These are phyloP conservation scores for Lateolabrax maculatus DNA, from an alignment of 2,797 vertebrate genomes.

Conservation along the genomic window DNA sequence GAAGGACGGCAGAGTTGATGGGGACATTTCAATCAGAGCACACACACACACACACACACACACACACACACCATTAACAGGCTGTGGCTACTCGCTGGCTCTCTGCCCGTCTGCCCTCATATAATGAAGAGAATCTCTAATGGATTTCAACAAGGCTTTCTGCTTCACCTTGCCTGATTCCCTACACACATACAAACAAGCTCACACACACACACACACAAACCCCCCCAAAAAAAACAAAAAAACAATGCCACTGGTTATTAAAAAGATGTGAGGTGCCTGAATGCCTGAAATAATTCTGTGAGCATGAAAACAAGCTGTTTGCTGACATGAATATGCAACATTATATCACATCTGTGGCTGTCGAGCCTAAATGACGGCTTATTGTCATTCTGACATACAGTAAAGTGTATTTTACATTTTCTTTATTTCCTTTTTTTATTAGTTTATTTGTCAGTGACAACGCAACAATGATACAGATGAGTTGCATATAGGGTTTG, in stretches of 20 bases:
- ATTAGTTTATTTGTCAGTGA: too few relatives aligned
- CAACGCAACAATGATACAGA: too few relatives aligned
- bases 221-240: background rate
- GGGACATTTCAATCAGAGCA: constrained; percentile 41
- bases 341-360: background rate
- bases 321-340: background rate
- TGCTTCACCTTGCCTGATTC: constrained; percentile 37
- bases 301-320: background rate
- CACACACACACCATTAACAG: constrained; percentile 7
- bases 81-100: constrained; percentile 16
- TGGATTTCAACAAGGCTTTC: constrained; percentile 37
- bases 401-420: too few relatives aligned
- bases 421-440: too few relatives aligned
- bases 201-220: background rate
- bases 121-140: constrained; percentile 42
- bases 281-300: background rate
- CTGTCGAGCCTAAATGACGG: background rate
- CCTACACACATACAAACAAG: constrained; percentile 1
- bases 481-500: too few relatives aligned
- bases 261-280: background rate
- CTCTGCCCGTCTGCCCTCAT: constrained; percentile 19
- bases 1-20: constrained; percentile 27
- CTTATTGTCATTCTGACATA: background rate
- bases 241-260: background rate
- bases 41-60: constrained; percentile 21